Evolutionary conservation across 2,888 invertebrate species (phyloP).

Genomic region (Gerris lacustris): DNA sequence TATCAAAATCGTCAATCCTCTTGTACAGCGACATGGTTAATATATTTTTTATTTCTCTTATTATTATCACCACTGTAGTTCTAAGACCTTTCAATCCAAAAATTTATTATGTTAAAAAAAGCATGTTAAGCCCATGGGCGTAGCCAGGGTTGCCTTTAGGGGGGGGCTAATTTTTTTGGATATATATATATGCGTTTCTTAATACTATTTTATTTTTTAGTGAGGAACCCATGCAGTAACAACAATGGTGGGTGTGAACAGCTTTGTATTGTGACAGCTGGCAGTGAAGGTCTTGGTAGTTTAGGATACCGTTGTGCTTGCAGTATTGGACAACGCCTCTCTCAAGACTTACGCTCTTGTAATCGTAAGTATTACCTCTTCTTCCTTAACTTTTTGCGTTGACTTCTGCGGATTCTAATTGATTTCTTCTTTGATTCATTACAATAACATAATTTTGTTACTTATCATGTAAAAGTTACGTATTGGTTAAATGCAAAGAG

Average conservation of each 20-base stretch:
- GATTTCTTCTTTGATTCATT: background rate
- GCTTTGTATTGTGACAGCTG: constrained; percentile 81
- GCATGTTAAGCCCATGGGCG: background rate
- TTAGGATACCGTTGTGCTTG: constrained; percentile 86
- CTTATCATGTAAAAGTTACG: too few relatives aligned
- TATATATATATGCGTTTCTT: background rate
- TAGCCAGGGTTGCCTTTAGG: too few relatives aligned
- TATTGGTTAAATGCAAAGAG: too few relatives aligned
- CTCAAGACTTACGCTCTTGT: constrained; percentile 63
- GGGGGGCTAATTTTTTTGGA: too few relatives aligned
- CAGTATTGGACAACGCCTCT: constrained; percentile 70
- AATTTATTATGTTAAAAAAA: constrained; percentile 9
- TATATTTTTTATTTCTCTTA: constrained; percentile 1
- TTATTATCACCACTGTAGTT: background rate
- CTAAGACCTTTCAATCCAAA: background rate
- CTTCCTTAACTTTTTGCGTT: background rate
- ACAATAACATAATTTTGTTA: background rate
- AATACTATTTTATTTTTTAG: constrained; percentile 32
- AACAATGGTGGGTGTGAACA: constrained; percentile 86
- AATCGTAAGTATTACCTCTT: constrained; percentile 39
- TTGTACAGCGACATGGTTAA: constrained; percentile 58
- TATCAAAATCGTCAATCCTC: constrained; percentile 64
- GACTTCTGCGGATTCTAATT: background rate
- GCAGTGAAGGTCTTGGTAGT: constrained; percentile 46
- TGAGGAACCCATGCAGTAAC: constrained; percentile 65